Evolutionary conservation across 2,797 vertebrate genomes (phyloP).

Genomic region (Aphelocoma californica): DNA sequence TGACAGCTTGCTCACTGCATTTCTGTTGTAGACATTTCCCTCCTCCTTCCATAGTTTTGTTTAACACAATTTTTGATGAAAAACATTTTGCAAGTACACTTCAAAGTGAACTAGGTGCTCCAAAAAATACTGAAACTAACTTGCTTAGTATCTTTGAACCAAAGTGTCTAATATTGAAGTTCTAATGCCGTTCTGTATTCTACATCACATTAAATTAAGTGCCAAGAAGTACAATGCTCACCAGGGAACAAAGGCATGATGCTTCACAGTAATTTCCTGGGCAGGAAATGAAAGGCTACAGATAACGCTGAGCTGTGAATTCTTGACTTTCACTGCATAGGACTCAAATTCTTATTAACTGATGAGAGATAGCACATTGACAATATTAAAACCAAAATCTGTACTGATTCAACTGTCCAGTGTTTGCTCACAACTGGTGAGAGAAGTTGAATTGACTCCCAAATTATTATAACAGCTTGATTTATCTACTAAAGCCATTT

Average conservation of each 20-base stretch:
- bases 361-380: slow-evolving; percentile 72
- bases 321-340: slow-evolving; percentile 23
- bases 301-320: slow-evolving; percentile 39
- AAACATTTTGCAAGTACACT: neutral
- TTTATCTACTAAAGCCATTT: slow-evolving; percentile 23
- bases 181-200: neutral
- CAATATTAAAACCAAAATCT: slow-evolving; percentile 71
- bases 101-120: slow-evolving; percentile 15
- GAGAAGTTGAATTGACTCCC: neutral
- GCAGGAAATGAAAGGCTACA: slow-evolving; percentile 91
- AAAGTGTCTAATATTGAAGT: neutral
- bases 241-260: slow-evolving; percentile 58
- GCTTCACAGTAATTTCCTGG: slow-evolving; percentile 88
- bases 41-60: neutral
- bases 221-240: slow-evolving; percentile 48
- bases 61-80: neutral
- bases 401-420: slow-evolving; percentile 34
- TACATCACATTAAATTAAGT: neutral
- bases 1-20: neutral
- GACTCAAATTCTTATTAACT: slow-evolving; percentile 74
- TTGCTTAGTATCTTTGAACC: neutral
- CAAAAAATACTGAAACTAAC: slow-evolving; percentile 15
- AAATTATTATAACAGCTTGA: slow-evolving; percentile 27
- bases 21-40: neutral
- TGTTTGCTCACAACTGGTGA: neutral